These are phyloP conservation scores for Clitarchus hookeri DNA, from an alignment of 2,888 invertebrate species.

Conservation along the genomic window DNA sequence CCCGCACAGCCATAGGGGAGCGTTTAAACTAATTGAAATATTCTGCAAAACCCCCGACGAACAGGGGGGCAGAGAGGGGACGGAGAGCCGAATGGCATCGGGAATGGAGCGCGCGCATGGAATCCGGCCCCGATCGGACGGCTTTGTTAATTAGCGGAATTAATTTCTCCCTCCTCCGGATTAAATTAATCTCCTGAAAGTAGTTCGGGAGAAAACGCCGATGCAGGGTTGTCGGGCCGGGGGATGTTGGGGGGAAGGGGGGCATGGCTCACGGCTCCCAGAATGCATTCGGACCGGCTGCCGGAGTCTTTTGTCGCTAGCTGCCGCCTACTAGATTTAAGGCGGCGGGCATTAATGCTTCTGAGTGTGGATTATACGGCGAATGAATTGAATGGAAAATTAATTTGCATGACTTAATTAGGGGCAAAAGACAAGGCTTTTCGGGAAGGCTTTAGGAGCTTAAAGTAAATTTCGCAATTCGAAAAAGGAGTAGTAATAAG, in stretches of 20 bases:
- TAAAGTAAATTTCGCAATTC: too few relatives aligned
- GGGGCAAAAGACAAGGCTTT: too few relatives aligned
- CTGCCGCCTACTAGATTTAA: not conserved
- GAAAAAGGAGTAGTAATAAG: too few relatives aligned
- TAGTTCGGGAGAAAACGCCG: not conserved
- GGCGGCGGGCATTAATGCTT: not conserved
- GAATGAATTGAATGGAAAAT: not conserved
- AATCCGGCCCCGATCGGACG: not conserved
- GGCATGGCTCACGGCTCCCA: not conserved
- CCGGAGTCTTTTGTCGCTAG: not conserved
- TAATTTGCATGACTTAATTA: not conserved
- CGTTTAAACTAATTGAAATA: slow-evolving; percentile 14
- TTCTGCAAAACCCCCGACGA: not conserved
- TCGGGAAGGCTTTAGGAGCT: too few relatives aligned
- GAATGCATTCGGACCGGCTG: not conserved
- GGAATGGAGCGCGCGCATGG: not conserved
- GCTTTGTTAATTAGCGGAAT: slow-evolving; percentile 10
- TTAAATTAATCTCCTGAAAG: not conserved
- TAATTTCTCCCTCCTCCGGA: not conserved
- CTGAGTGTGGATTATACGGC: not conserved
- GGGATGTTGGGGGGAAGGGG: not conserved
- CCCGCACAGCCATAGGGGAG: not conserved
- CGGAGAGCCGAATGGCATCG: too few relatives aligned
- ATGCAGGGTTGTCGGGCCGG: not conserved
- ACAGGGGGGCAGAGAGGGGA: too few relatives aligned